These are phyloP conservation scores for Calonectris borealis DNA, from an alignment of 2,113 vertebrate genomes.

Conservation along the genomic window DNA sequence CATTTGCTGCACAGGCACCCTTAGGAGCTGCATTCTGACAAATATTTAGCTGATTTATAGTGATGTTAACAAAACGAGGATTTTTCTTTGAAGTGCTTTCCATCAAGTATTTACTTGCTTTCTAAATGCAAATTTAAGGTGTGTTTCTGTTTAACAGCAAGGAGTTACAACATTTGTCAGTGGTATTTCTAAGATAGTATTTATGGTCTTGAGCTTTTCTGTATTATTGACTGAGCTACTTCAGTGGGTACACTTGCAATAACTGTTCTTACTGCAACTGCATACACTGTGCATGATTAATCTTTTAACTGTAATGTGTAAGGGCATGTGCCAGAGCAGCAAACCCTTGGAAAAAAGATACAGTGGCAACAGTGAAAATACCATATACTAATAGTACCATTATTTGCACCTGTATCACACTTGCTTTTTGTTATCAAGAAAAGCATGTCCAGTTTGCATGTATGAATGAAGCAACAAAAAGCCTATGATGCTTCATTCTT, in stretches of 20 bases:
- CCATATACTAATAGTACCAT: neutral
- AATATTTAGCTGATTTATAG: neutral
- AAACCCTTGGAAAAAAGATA: neutral
- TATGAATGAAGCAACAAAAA: neutral
- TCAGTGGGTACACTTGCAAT: neutral
- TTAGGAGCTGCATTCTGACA: neutral
- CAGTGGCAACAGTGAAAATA: neutral
- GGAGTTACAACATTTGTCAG: neutral
- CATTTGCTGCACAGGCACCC: neutral
- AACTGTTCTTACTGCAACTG: neutral
- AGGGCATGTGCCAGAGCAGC: neutral
- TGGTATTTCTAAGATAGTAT: neutral
- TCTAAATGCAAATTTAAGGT: neutral
- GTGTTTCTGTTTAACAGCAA: neutral
- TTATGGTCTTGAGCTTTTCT: neutral
- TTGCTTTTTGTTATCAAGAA: neutral
- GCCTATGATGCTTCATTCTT: neutral
- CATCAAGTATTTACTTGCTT: neutral
- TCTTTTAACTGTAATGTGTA: neutral
- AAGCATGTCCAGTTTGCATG: constrained; percentile 35
- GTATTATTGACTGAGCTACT: neutral
- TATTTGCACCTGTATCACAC: neutral
- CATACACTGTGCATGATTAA: neutral
- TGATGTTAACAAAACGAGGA: neutral
- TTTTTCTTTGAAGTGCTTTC: neutral